These are phyloP conservation scores for Drosophila pseudoobscura DNA, from an alignment of 1,140 invertebrate genomes.

Conservation along the genomic window DNA sequence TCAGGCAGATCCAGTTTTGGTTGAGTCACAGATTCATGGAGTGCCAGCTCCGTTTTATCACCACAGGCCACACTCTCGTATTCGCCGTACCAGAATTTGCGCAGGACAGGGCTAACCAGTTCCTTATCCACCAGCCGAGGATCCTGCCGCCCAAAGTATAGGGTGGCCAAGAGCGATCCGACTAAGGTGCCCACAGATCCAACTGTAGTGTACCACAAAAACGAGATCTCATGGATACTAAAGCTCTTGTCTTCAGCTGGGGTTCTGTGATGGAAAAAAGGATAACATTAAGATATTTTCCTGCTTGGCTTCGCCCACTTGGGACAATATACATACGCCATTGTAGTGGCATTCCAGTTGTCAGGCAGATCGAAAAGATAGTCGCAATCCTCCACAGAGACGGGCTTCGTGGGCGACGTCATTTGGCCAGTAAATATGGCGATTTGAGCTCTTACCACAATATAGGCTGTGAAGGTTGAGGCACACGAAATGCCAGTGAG, in stretches of 20 bases:
- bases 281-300: background rate
- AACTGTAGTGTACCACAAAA: slow-evolving; percentile 84
- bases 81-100: slow-evolving; percentile 57
- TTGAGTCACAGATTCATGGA: slow-evolving; percentile 26
- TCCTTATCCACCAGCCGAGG: slow-evolving; percentile 52
- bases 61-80: slow-evolving; percentile 46
- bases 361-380: slow-evolving; percentile 48
- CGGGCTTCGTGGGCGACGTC: slow-evolving; percentile 52
- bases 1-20: slow-evolving; percentile 20
- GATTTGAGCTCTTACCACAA: slow-evolving; percentile 60
- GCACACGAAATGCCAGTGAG: slow-evolving; percentile 49
- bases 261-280: slow-evolving; percentile 2
- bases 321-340: slow-evolving; percentile 53
- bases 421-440: slow-evolving; percentile 55
- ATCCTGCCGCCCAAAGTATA: slow-evolving; percentile 67
- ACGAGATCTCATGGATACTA: slow-evolving; percentile 62
- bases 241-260: slow-evolving; percentile 3
- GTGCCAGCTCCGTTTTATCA: slow-evolving; percentile 10
- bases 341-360: slow-evolving; percentile 47
- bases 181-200: slow-evolving; percentile 55
- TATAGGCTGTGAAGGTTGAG: slow-evolving; percentile 45
- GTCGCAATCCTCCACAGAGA: slow-evolving; percentile 58
- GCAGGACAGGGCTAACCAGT: slow-evolving; percentile 47
- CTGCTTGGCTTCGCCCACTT: background rate
- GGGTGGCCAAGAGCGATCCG: slow-evolving; percentile 48